Evolutionary conservation across 1,140 invertebrate species (phyloP), one percentile per base, ranked within the genome.

Genomic region (Epicauta chinensis): DNA sequence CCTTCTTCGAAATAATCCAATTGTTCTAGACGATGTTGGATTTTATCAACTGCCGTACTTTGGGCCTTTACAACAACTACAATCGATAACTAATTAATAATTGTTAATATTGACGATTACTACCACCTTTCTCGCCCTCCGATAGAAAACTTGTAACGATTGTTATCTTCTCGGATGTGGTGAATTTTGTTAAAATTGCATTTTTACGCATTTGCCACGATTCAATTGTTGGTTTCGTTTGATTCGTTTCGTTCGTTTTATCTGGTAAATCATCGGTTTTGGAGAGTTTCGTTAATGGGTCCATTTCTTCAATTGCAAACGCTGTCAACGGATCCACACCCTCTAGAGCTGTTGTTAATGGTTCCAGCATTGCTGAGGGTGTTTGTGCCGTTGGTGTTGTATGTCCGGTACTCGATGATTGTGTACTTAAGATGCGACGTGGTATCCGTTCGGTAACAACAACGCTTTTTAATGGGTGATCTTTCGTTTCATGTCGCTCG

Each of bases 1-100:
- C 87, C 85, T 72, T 94, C 92, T 68, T 97, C 93, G 75, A 94
- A 91, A 62, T 94, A 89, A 78, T 97, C 93, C 38, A 97, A 71
- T 70, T 97, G 93, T 71, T 97, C 92, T 43, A 97, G 70, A 37
- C 92, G 81, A 67, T 87, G 89, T 71, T 89, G 88, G 0, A 96
- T 88, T 75, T 93, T 93, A 67, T 95, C 91, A 50, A 88, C 85
- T n/a, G 89, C 79, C 56, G 80, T 79, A 35, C 81, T 84, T 63
- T 87, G 83, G 29, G 84, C 79, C 72, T 87, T 91, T 31, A 91
- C 85, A 60, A 84, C 73, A 58, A 85, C 82, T 85, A 66, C 61
- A 76, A 76, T 68, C 13, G 41, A 60, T 50, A 31, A 47, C 44
- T 30, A 38, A 52, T 37, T 7, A 7, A 41, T 17, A 30, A 13